Base-by-base conservation (phyloP, 2,113 vertebrate genomes). In the Pangasianodon gigas region DNA sequence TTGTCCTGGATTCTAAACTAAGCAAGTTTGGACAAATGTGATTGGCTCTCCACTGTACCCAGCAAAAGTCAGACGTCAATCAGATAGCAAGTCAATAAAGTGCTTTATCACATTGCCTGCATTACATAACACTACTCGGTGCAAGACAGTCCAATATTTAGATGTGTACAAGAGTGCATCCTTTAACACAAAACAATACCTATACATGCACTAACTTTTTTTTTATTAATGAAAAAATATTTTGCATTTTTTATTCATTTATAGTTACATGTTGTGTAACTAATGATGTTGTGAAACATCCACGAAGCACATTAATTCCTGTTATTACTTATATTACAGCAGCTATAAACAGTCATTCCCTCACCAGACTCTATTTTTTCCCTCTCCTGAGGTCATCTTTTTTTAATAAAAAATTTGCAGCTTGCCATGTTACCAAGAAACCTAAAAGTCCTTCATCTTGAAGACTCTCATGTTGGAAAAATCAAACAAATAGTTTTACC, bases 81-180 rank as follows among this genome's bases (percentile, higher is more conserved):
- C 32, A 67, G 56, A 77, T 62, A 69, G 48, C 26, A 65, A 62
- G 67, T n/a, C 37, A 87, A 37, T 51, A 71, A 90, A 83, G 7
- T 14, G 29, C 52, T 83, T 83, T 52, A 87, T 74, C 79, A 87
- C 41, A 29, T 11, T 26, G 3, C 9, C n/a, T 26, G 44, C 44
- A 52, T 81, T 88, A 82, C 44, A 65, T 32, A 81, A 80, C 41
- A 44, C 26, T 11, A 80, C 21, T 13, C 84, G 19, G 60, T 46
- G 8, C 24, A 24, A 85, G 26, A 18, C 2, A 10, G 46, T 37
- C 51, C 32, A 29, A n/a, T 41, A 75, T 46, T 75, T 19, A 86
- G 46, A 32, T 21, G 51, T 56, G 32, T 58, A 3, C 21, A 60
- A 87, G 48, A 74, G 18, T 74, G 16, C 32, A 74, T 32, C 37